phyloP scores from a whole-genome alignment of 2,113 vertebrate species.

The Heterotilapia buettikoferi region DNA sequence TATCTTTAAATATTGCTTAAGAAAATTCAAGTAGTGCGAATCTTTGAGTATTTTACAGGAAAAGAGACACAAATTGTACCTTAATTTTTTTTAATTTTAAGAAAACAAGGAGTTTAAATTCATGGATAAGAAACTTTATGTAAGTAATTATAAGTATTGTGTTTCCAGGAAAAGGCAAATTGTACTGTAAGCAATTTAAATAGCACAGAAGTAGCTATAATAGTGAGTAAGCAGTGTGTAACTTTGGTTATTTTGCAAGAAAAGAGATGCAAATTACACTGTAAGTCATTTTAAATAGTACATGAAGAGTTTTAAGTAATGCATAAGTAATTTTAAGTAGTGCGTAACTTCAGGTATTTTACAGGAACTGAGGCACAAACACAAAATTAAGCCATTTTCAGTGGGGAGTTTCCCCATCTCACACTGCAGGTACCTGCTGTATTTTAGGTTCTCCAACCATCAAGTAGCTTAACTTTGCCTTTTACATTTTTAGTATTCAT shows the following conservation, averaged over 20 bases:
- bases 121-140: no score
- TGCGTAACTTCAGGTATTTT: neutral
- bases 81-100: no score
- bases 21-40: neutral
- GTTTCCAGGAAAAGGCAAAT: neutral
- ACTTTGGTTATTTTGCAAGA: neutral
- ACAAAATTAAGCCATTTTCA: neutral
- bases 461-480: neutral
- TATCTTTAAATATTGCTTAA: neutral
- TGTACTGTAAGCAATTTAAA: neutral
- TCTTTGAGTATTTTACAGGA: neutral
- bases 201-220: neutral
- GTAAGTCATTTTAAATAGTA: neutral
- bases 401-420: neutral
- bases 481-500: neutral
- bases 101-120: no score
- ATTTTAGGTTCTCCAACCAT: neutral
- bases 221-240: neutral
- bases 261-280: neutral
- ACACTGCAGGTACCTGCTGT: neutral
- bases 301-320: neutral
- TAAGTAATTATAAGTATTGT: neutral
- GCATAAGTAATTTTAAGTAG: neutral
- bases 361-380: neutral
- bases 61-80: neutral